A percentile compares a stretch with the other conserved stretches of the same genome.
phyloP scores from a whole-genome alignment of 2,888 invertebrate genomes.

The Drosophila nigricruria region DNA sequence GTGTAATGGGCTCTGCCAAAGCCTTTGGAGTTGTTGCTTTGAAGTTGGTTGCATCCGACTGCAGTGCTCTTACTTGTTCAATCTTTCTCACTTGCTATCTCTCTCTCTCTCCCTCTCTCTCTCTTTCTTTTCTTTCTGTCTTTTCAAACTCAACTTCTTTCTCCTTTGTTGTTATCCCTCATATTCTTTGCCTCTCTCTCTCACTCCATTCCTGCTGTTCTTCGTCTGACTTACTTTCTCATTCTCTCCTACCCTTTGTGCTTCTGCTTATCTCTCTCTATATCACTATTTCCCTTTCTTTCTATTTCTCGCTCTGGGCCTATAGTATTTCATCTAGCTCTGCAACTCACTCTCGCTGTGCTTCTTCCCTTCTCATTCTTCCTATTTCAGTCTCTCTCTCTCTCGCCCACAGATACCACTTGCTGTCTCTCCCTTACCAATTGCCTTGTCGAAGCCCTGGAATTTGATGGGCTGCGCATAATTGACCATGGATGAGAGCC shows the following conservation, averaged over 20 bases:
- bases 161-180: too few relatives aligned
- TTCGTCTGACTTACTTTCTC: not conserved
- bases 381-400: too few relatives aligned
- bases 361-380: not conserved
- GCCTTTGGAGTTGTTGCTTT: too few relatives aligned
- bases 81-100: too few relatives aligned
- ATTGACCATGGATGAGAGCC: constrained; percentile 99
- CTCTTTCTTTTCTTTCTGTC: too few relatives aligned
- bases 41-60: too few relatives aligned
- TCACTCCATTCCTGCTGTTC: too few relatives aligned
- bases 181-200: too few relatives aligned
- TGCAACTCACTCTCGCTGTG: not conserved
- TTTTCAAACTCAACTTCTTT: too few relatives aligned
- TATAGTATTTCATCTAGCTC: not conserved
- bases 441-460: constrained; percentile 98
- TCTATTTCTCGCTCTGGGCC: not conserved
- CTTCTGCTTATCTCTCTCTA: not conserved
- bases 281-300: not conserved
- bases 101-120: too few relatives aligned
- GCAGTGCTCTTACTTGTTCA: too few relatives aligned
- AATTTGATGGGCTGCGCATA: constrained; percentile 99
- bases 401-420: not conserved
- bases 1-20: too few relatives aligned
- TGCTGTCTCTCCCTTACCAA: constrained; percentile 88
- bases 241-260: not conserved